Conservation (phyloP, 2,888 invertebrate genomes). For the Lutraria lutraria region DNA sequence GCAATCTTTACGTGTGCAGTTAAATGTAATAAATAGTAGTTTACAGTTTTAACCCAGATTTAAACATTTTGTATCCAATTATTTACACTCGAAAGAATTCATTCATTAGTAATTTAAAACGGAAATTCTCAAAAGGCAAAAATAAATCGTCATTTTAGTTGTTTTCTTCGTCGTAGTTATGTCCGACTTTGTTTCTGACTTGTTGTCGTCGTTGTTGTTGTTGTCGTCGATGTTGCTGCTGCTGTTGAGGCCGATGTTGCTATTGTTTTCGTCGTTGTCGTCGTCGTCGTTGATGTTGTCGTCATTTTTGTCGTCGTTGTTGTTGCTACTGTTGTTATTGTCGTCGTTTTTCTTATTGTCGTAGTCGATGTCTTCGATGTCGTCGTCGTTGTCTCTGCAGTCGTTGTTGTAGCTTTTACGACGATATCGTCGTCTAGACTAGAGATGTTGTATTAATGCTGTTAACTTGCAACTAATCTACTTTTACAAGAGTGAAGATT, state of each 20-base stretch:
- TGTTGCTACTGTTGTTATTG: background rate
- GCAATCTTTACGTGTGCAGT: no score
- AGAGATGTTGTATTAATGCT: no score
- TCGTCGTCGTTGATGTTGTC: background rate
- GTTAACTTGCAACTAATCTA: no score
- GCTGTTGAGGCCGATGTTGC: background rate
- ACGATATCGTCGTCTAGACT: no score
- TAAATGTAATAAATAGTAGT: background rate
- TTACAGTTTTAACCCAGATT: conserved; percentile 13
- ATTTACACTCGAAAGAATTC: no score
- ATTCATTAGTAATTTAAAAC: no score
- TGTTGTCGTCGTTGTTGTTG: background rate
- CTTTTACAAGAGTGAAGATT: no score
- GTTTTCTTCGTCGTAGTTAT: no score
- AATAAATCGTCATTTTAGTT: no score
- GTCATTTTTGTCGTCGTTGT: background rate
- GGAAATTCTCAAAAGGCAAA: no score
- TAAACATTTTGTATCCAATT: background rate
- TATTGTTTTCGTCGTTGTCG: background rate
- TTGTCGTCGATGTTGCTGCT: background rate
- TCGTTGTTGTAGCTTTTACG: background rate
- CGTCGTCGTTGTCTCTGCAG: background rate
- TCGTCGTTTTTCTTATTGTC: background rate
- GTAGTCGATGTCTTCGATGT: background rate
- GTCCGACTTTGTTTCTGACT: no score